A percentile compares a stretch with the other conserved stretches of the same genome.
phyloP scores from a whole-genome alignment of 2,888 invertebrate genomes.

The Caenorhabditis auriculariae region DNA sequence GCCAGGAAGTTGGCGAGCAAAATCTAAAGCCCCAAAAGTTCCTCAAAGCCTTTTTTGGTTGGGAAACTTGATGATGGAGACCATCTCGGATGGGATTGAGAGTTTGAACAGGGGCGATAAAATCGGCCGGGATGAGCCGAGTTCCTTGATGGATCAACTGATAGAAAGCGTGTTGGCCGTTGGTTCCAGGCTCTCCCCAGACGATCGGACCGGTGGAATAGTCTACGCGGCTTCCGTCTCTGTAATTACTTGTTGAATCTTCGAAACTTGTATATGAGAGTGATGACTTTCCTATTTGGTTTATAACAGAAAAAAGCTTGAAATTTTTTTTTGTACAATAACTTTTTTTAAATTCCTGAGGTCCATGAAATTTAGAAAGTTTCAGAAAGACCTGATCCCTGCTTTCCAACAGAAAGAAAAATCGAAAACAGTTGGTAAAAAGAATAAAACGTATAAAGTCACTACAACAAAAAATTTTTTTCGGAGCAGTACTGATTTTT shows the following conservation, averaged over 20 bases:
- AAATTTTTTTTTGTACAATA: background rate
- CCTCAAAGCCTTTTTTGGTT: no score
- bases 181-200: slow-evolving; percentile 99
- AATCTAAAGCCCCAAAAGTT: slow-evolving; percentile 73
- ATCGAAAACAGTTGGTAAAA: no score
- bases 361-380: background rate
- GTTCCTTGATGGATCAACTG: slow-evolving; percentile 71
- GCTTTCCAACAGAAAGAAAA: no score
- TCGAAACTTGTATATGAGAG: background rate
- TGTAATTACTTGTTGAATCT: slow-evolving; percentile 6
- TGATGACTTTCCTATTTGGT: no score
- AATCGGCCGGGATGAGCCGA: slow-evolving; percentile 90
- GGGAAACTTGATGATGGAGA: slow-evolving; percentile 84
- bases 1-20: slow-evolving; percentile 94
- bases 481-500: no score
- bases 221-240: slow-evolving; percentile 65
- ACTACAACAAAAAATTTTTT: no score
- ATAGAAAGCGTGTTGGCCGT: slow-evolving; percentile 99
- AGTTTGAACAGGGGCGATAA: slow-evolving; percentile 87
- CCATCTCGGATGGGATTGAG: slow-evolving; percentile 83
- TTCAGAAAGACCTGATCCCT: background rate
- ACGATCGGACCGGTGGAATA: slow-evolving; percentile 78
- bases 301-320: no score
- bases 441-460: no score
- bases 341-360: background rate